phyloP scores from a whole-genome alignment of 1,140 invertebrate genomes.

The Vanessa atalanta region DNA sequence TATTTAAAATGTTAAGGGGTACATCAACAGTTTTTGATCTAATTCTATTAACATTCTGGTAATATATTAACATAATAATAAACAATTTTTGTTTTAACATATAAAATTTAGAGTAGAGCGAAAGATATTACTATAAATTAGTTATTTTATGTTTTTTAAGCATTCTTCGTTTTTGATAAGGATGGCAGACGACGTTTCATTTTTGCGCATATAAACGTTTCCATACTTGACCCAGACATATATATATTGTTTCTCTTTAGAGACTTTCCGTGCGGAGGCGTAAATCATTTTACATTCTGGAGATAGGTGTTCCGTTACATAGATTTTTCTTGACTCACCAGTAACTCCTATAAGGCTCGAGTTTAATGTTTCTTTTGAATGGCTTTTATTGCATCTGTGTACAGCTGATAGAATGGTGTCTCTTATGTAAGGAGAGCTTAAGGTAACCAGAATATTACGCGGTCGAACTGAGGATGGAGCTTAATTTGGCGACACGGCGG shows the following conservation, averaged over 20 bases:
- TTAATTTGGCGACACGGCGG: slow-evolving; percentile 5
- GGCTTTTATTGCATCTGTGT: slow-evolving; percentile 10
- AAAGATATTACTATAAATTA: no score
- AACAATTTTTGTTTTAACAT: no score
- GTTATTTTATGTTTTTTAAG: no score
- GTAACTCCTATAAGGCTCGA: neutral
- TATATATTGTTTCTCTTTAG: slow-evolving; percentile 13
- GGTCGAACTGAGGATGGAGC: neutral
- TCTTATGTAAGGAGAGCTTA: neutral
- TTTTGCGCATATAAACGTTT: slow-evolving; percentile 13
- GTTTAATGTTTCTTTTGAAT: slow-evolving; percentile 3
- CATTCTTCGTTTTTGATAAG: slow-evolving; percentile 4
- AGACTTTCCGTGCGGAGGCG: neutral
- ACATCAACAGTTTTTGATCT: no score
- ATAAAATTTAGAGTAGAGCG: no score
- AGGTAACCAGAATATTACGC: neutral
- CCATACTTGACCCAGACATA: slow-evolving; percentile 6
- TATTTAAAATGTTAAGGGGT: no score
- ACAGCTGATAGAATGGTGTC: slow-evolving; percentile 11
- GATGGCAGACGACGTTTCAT: neutral
- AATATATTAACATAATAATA: no score
- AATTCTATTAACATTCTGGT: no score
- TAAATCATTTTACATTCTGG: slow-evolving; percentile 5
- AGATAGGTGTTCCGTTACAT: slow-evolving; percentile 1
- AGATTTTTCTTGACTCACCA: neutral